Evolutionary conservation across 2,113 vertebrate species (phyloP).

Genomic region (Regulus satrapa): DNA sequence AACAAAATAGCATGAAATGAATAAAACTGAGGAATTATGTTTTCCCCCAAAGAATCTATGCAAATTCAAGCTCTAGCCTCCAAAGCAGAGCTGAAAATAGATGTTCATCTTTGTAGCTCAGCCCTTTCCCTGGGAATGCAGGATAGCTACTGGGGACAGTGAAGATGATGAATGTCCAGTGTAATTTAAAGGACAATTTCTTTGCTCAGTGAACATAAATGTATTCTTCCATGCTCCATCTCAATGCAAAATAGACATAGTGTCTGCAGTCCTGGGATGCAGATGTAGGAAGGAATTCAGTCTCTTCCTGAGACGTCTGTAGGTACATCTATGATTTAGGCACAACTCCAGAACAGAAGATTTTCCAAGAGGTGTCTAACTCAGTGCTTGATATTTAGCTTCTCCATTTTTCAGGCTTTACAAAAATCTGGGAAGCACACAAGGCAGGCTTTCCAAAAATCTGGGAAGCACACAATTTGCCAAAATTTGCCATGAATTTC

Average conservation of each 20-base stretch:
- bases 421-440: neutral
- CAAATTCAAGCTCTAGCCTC: neutral
- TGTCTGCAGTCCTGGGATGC: neutral
- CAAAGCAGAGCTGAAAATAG: neutral
- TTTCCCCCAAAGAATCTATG: neutral
- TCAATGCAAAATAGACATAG: neutral
- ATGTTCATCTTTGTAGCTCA: neutral
- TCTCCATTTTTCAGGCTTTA: neutral
- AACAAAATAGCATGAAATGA: neutral
- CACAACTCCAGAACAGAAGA: neutral
- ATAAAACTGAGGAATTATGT: neutral
- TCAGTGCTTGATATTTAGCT: fast-evolving
- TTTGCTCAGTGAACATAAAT: neutral
- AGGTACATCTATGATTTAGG: fast-evolving
- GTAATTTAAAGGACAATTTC: neutral
- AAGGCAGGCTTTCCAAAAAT: neutral
- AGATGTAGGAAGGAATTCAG: neutral
- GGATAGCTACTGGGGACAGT: neutral
- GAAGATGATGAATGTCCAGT: neutral
- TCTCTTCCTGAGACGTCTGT: neutral
- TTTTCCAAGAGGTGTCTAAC: neutral
- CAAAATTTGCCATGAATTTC: neutral
- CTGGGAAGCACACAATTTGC: neutral
- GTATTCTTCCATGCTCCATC: neutral
- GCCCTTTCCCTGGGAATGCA: neutral